Conservation (phyloP, 2,888 invertebrate genomes). For the Alloscopus bannaensis region DNA sequence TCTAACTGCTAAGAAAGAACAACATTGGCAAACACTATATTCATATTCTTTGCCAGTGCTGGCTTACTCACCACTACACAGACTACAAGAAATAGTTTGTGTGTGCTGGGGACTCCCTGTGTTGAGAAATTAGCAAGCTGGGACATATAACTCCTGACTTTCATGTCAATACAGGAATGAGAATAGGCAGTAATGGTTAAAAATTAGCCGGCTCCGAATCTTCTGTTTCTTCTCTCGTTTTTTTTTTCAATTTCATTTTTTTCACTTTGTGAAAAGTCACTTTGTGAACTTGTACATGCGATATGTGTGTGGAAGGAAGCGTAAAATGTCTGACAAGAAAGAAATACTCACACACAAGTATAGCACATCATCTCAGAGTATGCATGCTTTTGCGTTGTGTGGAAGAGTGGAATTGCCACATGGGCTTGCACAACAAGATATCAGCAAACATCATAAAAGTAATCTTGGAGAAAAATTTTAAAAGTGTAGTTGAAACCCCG, state of each 20-base stretch:
- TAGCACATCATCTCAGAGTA: too few species aligned
- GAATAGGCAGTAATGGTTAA: conserved; percentile 51
- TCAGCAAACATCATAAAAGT: too few species aligned
- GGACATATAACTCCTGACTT: conserved; percentile 32
- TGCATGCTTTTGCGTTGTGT: too few species aligned
- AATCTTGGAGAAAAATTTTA: too few species aligned
- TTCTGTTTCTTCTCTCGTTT: conserved; percentile 2
- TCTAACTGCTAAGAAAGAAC: conserved; percentile 9
- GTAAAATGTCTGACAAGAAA: too few species aligned
- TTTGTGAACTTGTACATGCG: too few species aligned
- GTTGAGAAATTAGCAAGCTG: conserved; percentile 8
- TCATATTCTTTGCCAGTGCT: not conserved
- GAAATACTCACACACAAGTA: too few species aligned
- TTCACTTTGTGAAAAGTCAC: too few species aligned
- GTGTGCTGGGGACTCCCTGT: not conserved
- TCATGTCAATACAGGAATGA: conserved; percentile 46
- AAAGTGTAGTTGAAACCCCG: too few species aligned
- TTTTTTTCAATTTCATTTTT: conserved; percentile 37
- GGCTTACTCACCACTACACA: not conserved
- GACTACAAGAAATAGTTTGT: not conserved
- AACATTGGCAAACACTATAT: not conserved
- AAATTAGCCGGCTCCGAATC: conserved; percentile 43
- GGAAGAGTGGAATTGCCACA: too few species aligned
- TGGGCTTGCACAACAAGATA: too few species aligned
- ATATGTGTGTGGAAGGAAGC: too few species aligned